phyloP scores from a whole-genome alignment of 2,113 vertebrate species.

The Hystrix brachyura region DNA sequence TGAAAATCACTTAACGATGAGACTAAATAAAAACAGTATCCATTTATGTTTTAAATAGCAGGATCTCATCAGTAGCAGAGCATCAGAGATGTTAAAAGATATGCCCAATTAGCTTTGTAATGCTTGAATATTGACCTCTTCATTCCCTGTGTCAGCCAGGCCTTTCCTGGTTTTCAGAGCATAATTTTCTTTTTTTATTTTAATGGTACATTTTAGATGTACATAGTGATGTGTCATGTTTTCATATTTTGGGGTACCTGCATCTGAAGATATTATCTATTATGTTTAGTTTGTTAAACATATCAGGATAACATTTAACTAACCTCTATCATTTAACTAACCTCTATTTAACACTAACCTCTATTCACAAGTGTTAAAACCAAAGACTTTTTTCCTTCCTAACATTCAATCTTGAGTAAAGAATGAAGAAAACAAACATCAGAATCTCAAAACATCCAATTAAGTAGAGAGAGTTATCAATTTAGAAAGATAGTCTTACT shows the following conservation, averaged over 20 bases:
- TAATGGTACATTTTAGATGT: too few species aligned
- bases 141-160: conserved; percentile 81
- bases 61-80: conserved; percentile 79
- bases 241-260: neutral
- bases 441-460: conserved; percentile 71
- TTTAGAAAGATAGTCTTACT: conserved; percentile 78
- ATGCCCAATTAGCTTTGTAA: conserved; percentile 75
- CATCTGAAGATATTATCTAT: conserved; percentile 74
- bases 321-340: conserved; percentile 53
- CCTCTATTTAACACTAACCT: too few species aligned
- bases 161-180: conserved; percentile 80
- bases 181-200: conserved; percentile 64
- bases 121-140: conserved; percentile 75
- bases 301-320: conserved; percentile 66
- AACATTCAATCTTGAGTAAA: conserved; percentile 77
- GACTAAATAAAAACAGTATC: conserved; percentile 85
- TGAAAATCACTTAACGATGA: conserved; percentile 84
- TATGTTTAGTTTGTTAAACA: conserved; percentile 75
- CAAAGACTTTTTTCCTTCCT: conserved; percentile 82
- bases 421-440: conserved; percentile 78
- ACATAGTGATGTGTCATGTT: neutral
- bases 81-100: conserved; percentile 83
- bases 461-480: conserved; percentile 55
- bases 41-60: conserved; percentile 83
- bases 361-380: conserved; percentile 45